These are phyloP conservation scores for Iguana delicatissima DNA, from an alignment of 2,797 vertebrate species.

Conservation along the genomic window DNA sequence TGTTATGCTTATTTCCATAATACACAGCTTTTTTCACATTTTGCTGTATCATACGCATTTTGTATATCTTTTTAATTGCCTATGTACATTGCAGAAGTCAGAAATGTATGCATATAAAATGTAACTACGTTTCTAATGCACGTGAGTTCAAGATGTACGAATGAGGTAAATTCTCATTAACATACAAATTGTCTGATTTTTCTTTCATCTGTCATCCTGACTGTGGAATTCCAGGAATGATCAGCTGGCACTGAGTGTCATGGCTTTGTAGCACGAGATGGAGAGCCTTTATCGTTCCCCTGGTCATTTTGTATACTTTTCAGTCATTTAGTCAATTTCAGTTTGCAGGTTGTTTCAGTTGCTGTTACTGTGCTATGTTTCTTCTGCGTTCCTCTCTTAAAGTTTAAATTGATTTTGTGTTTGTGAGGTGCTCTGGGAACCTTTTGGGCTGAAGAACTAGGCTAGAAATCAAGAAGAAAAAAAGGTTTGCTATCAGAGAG, in stretches of 20 bases:
- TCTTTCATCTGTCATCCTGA: not conserved
- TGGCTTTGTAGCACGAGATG: not conserved
- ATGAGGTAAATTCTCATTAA: too few species aligned
- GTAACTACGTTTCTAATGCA: too few species aligned
- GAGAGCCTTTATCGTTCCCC: not conserved
- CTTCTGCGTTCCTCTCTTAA: not conserved
- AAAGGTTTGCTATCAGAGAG: not conserved
- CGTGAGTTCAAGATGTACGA: too few species aligned
- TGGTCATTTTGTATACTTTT: not conserved
- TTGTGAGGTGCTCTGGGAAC: not conserved
- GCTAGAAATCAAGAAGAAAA: not conserved
- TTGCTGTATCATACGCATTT: too few species aligned
- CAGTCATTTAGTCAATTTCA: not conserved
- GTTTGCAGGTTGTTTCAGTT: not conserved
- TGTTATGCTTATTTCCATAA: too few species aligned
- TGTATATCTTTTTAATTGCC: too few species aligned
- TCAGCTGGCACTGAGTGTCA: not conserved
- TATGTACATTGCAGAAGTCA: too few species aligned
- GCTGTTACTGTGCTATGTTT: not conserved
- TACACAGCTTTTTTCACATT: too few species aligned
- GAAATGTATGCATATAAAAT: too few species aligned
- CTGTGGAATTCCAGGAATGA: not conserved
- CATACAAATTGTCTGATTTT: too few species aligned
- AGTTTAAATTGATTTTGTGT: not conserved
- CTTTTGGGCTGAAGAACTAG: not conserved